phyloP scores from a whole-genome alignment of 2,888 invertebrate genomes.

The Dastarcus helophoroides region DNA sequence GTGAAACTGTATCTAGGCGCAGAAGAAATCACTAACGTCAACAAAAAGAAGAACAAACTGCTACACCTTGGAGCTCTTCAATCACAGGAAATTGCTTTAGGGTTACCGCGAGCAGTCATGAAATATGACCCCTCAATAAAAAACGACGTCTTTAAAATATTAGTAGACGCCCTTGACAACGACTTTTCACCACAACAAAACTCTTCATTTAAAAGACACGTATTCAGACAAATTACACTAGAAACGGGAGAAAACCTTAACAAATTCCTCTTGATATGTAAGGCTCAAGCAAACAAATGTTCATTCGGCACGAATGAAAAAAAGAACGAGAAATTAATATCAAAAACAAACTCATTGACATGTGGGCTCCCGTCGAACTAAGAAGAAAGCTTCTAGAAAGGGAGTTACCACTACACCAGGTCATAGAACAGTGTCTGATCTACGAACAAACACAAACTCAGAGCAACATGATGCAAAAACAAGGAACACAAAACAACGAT shows the following conservation, averaged over 20 bases:
- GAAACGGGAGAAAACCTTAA: constrained; percentile 17
- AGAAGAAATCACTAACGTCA: constrained; percentile 17
- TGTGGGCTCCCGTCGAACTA: too few species aligned
- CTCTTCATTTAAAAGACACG: constrained; percentile 24
- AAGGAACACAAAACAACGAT: too few species aligned
- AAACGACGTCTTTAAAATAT: constrained; percentile 18
- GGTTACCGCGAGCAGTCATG: constrained; percentile 19
- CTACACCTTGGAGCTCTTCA: constrained; percentile 20
- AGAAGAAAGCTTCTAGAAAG: too few species aligned
- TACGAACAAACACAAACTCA: too few species aligned
- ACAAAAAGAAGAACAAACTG: constrained; percentile 19
- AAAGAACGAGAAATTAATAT: too few species aligned
- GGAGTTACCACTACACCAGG: too few species aligned
- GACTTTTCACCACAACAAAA: constrained; percentile 24
- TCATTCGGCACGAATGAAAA: too few species aligned
- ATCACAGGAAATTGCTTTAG: constrained; percentile 21
- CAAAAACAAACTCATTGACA: too few species aligned
- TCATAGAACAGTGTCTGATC: too few species aligned
- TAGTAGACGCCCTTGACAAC: constrained; percentile 18
- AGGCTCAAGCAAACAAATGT: constrained; percentile 16
- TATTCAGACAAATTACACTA: constrained; percentile 20
- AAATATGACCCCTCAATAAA: constrained; percentile 10
- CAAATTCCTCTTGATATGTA: constrained; percentile 17
- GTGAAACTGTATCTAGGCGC: constrained; percentile 19
- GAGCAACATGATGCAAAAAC: too few species aligned